Conservation (phyloP, 2,797 vertebrate species). For the Psittacula derbiana region DNA sequence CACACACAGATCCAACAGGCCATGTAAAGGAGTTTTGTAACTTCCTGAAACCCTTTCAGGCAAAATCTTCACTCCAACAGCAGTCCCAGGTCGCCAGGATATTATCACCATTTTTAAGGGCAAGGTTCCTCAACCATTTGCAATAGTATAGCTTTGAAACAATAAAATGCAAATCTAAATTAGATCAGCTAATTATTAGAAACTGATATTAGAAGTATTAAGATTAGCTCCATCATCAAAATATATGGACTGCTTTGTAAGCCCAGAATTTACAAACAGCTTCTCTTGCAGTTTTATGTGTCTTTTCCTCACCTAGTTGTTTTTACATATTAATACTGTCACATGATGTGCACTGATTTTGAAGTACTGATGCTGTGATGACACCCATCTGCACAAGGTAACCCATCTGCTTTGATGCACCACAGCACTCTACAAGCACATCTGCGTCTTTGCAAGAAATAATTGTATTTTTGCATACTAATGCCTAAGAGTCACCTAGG, state of each 20-base stretch:
- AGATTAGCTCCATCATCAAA: background rate
- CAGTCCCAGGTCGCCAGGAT: slow-evolving; percentile 45
- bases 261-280: background rate
- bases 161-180: slow-evolving; percentile 3
- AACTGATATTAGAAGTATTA: background rate
- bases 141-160: background rate
- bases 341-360: background rate
- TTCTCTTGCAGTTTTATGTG: background rate
- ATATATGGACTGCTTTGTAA: background rate
- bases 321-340: background rate
- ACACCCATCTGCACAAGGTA: background rate
- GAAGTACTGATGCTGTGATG: fast-evolving
- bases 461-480: background rate
- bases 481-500: background rate
- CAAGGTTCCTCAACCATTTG: background rate
- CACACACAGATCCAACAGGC: slow-evolving; percentile 74
- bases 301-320: background rate
- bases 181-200: slow-evolving; percentile 31
- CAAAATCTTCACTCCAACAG: slow-evolving; percentile 61
- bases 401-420: background rate
- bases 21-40: slow-evolving; percentile 77
- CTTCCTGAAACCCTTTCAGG: slow-evolving; percentile 76
- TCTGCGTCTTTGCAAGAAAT: background rate
- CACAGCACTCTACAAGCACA: background rate
- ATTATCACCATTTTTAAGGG: slow-evolving; percentile 19